These are phyloP conservation scores for Sturnira hondurensis DNA, from an alignment of 2,113 vertebrate genomes.

Conservation along the genomic window DNA sequence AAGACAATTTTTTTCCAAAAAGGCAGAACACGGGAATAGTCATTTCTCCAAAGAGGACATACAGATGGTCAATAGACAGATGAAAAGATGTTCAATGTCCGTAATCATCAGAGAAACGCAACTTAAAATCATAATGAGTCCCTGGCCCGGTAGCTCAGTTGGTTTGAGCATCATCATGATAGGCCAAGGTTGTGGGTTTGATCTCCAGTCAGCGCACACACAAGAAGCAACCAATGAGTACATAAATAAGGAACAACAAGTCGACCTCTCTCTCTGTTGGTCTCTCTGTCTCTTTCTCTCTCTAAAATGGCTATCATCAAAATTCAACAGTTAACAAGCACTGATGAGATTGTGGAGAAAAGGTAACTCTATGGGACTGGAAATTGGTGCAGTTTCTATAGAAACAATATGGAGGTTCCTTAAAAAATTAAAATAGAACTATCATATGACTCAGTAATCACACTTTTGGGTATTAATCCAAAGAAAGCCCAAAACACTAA, in stretches of 20 bases:
- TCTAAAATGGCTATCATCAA: neutral
- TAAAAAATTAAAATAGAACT: neutral
- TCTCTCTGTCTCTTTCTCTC: too few species aligned
- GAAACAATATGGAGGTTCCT: neutral
- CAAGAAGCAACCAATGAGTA: too few species aligned
- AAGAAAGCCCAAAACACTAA: neutral
- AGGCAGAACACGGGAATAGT: neutral
- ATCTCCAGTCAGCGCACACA: too few species aligned
- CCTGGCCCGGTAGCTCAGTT: too few species aligned
- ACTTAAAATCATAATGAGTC: neutral
- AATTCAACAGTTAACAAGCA: neutral
- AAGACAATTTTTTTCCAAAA: neutral
- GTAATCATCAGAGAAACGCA: neutral
- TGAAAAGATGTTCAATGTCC: neutral
- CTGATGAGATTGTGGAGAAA: neutral
- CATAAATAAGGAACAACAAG: too few species aligned
- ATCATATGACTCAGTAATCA: neutral
- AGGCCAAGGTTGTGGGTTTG: too few species aligned
- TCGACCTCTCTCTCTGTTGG: too few species aligned
- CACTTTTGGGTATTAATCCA: neutral
- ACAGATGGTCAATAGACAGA: neutral
- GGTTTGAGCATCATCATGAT: too few species aligned
- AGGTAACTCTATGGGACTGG: neutral
- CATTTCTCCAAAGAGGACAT: neutral
- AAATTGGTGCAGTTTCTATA: neutral